A percentile compares a stretch with the other conserved stretches of the same genome.
phyloP scores from a whole-genome alignment of 2,113 vertebrate genomes.

The Willisornis vidua region DNA sequence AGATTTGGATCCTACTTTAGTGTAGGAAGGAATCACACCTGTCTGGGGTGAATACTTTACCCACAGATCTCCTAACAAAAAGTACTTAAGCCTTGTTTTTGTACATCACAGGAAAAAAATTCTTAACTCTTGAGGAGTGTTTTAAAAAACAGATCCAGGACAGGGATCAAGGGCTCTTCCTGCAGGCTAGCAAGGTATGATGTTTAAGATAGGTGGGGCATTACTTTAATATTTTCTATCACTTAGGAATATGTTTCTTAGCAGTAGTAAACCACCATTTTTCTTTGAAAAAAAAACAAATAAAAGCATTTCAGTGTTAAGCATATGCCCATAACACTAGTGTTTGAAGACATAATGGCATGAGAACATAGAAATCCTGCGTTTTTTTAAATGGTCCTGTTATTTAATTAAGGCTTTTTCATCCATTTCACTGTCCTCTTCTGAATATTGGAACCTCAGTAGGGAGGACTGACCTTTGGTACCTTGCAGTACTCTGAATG shows the following conservation, averaged over 20 bases:
- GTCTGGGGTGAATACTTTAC: neutral
- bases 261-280: neutral
- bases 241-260: neutral
- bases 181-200: neutral
- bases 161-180: neutral
- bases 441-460: fast-evolving
- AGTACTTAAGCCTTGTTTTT: neutral
- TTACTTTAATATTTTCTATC: neutral
- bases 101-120: neutral
- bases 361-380: neutral
- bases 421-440: neutral
- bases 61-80: neutral
- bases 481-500: neutral
- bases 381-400: neutral
- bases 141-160: neutral
- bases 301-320: neutral
- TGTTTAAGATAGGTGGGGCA: neutral
- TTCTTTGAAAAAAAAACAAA: neutral
- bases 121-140: neutral
- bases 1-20: neutral
- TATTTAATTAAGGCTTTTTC: neutral
- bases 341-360: neutral
- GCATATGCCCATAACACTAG: neutral
- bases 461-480: neutral
- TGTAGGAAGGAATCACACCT: neutral